Base-by-base conservation (phyloP, 2,888 invertebrate genomes). In the Bombylius major region DNA sequence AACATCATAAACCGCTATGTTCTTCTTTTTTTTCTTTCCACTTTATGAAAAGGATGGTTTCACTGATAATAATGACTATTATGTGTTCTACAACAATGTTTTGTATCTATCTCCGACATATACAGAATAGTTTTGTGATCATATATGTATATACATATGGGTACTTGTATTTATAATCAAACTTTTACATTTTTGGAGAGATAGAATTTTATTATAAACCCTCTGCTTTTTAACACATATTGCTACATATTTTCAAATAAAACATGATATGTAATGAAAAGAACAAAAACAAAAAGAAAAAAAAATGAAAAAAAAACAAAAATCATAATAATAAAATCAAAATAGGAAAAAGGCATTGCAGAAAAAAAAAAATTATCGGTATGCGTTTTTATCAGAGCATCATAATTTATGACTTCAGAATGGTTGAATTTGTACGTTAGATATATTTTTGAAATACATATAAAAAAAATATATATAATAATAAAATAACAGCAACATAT, bases 371-470 rank as follows among this genome's bases (percentile, higher is more conserved):
- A 55, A 59, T 59, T 60, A 60, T 60, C 60, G 56, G 56, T 50
- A 56, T 60, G 58, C 58, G 58, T 58, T 60, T 59, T 60, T 60
- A 60, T 60, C 60, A 53, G 51, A 49, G 50, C 47, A 36, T 46
- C 53, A 58, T 60, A 60, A 60, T 60, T 60, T 60, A 60, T 60
- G 53, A 54, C 55, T 57, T 51, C 45, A 51, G 57, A 56, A 56
- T 59, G 59, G 52, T 53, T 46, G 56, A 49, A 50, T 47, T n/a
- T 42, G 12, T 42, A 11, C 8, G 12, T 8, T 11, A 42, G 8
- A 1, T 36, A 5, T 36, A 9, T 42, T 5, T 42, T 42, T 11
- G 39, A 11, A 42, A 11, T 11, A 42, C 1, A 42, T 11, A 8
- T 5, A 42, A 42, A 42, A 42, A 42, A 42, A 11, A 5, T 11